phyloP scores from a whole-genome alignment of 2,113 vertebrate species.

The Oryzias melastigma region DNA sequence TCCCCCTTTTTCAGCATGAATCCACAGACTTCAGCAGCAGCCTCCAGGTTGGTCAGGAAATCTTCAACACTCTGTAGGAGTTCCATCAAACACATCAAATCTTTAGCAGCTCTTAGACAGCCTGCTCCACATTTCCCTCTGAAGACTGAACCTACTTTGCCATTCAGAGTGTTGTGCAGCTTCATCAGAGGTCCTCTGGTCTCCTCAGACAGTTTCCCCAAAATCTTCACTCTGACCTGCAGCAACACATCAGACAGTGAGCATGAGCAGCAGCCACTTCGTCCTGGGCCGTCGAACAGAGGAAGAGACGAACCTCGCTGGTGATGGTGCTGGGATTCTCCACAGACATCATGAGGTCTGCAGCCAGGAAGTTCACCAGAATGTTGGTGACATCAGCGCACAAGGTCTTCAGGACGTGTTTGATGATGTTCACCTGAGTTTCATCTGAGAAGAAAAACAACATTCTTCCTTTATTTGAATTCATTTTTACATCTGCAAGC shows the following conservation, averaged over 20 bases:
- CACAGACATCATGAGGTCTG: slow-evolving; percentile 89
- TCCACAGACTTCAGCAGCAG: slow-evolving; percentile 85
- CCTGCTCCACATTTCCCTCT: background rate
- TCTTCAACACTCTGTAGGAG: slow-evolving; percentile 85
- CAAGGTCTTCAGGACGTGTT: slow-evolving; percentile 88
- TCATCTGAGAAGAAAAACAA: slow-evolving; percentile 79
- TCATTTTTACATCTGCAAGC: no score
- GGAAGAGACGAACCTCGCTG: slow-evolving; percentile 76
- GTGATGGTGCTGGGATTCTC: slow-evolving; percentile 84
- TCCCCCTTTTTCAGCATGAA: slow-evolving; percentile 93
- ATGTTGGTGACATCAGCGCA: slow-evolving; percentile 91
- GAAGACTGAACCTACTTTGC: slow-evolving; percentile 81
- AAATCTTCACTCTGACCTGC: slow-evolving; percentile 89
- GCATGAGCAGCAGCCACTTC: background rate
- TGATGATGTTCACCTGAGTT: slow-evolving; percentile 85
- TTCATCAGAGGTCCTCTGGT: slow-evolving; percentile 85
- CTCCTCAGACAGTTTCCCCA: slow-evolving; percentile 88
- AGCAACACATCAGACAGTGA: slow-evolving; percentile 26
- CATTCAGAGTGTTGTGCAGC: slow-evolving; percentile 87
- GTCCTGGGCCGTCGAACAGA: background rate
- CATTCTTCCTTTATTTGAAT: background rate
- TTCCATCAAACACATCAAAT: background rate
- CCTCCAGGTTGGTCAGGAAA: slow-evolving; percentile 86
- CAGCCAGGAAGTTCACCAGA: slow-evolving; percentile 90
- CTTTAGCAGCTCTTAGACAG: background rate